Conservation (phyloP, 1,140 invertebrate species). For the Venturia canescens region DNA sequence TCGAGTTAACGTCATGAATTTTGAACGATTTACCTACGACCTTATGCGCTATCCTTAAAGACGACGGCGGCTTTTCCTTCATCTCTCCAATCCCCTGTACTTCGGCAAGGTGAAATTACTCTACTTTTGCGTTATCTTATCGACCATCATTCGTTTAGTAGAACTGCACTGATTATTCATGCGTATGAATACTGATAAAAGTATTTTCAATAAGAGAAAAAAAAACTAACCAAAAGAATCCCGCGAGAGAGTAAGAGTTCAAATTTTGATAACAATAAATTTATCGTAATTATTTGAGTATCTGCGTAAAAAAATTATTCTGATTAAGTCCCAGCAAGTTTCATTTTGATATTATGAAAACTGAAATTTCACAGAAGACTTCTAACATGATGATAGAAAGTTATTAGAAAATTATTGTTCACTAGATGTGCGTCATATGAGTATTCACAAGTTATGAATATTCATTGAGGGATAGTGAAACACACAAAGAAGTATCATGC, state of each 20-base stretch:
- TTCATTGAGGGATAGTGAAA: conserved; percentile 1
- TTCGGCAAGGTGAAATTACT: too few relatives aligned
- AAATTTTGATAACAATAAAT: too few relatives aligned
- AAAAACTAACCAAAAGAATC: too few relatives aligned
- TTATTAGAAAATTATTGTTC: neutral
- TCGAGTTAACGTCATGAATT: conserved; percentile 62
- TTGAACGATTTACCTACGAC: conserved; percentile 46
- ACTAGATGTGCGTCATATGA: neutral
- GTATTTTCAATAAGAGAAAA: too few relatives aligned
- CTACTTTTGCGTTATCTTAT: neutral
- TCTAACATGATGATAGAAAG: neutral
- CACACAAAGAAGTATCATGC: neutral
- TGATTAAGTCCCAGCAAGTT: too few relatives aligned
- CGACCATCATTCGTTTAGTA: neutral
- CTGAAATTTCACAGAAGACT: neutral
- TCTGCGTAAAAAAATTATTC: too few relatives aligned
- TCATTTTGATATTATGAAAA: too few relatives aligned
- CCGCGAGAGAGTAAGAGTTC: too few relatives aligned
- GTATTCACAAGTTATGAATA: neutral
- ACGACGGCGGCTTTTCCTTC: neutral
- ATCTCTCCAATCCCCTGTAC: neutral
- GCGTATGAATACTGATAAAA: too few relatives aligned
- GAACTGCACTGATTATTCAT: neutral
- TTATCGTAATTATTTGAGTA: too few relatives aligned
- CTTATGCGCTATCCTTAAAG: neutral